Evolutionary conservation across 2,888 invertebrate species (phyloP), one percentile per base, ranked within the genome.

Genomic region (Subacronicta megacephala): DNA sequence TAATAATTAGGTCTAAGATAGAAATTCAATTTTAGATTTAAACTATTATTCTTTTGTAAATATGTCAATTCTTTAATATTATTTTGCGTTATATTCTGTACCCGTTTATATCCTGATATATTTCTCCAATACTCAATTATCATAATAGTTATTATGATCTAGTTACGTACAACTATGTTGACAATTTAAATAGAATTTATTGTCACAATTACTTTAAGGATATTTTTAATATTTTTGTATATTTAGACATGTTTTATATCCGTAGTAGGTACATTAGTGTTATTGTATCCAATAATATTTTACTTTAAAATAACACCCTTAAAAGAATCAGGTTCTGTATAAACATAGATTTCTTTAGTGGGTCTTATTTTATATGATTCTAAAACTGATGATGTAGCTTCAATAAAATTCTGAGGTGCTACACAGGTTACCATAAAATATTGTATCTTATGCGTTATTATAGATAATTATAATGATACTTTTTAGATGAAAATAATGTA

Each of bases 361-460:
- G 67, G 61, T 63, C 18, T 62, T 71, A 62, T 64, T 65, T 67
- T 68, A 63, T 52, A 42, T 53, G 71, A 63, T 67, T 72, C 45
- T 45, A 55, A 67, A 76, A 73, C 57, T 69, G 65, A 61, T n/a
- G 52, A 62, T 62, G 59, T 74, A 76, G 65, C 62, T 61, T 81
- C 83, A 82, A 83, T 80, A 79, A 63, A 67, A 78, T 82, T 83
- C 68, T 76, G 78, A 85, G 90, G 90, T 92, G 90, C 91, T 92
- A 87, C 74, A 78, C 82, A 82, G 81, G 91, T 92, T 92, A 92
- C 92, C 92, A 91, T 87, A 54, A 65, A 59, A 65, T 66, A 82
- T 74, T 81, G 82, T 85, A 82, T 84, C 78, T 79, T 83, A 78
- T 81, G 62, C 80, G 77, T 82, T 77, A 75, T 84, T 80, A 54